These are phyloP conservation scores for Pyxicephalus adspersus DNA, from an alignment of 2,113 vertebrate species.

Conservation along the genomic window DNA sequence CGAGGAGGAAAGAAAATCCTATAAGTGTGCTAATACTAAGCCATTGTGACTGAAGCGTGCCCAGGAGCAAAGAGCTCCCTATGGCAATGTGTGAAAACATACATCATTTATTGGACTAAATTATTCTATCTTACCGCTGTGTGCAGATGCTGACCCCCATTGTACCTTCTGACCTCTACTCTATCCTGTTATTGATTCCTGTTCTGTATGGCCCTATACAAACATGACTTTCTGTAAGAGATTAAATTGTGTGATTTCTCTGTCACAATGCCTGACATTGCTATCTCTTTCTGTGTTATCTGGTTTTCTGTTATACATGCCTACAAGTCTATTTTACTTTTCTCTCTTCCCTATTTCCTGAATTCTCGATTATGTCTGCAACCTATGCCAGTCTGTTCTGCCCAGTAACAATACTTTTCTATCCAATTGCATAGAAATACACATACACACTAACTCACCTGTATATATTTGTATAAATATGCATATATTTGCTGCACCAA, in stretches of 20 bases:
- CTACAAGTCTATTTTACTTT: not conserved
- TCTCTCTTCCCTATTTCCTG: not conserved
- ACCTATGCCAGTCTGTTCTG: no score
- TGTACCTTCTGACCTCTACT: slow-evolving; percentile 9
- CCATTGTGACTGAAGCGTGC: not conserved
- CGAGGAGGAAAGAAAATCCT: slow-evolving; percentile 1
- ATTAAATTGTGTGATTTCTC: slow-evolving; percentile 28
- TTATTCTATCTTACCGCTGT: slow-evolving; percentile 15
- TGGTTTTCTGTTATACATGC: not conserved
- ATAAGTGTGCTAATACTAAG: slow-evolving; percentile 30
- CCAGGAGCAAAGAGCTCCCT: slow-evolving; percentile 2
- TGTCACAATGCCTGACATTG: not conserved
- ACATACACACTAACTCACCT: no score
- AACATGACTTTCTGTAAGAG: not conserved
- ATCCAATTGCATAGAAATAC: no score
- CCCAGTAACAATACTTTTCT: no score
- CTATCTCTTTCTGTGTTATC: not conserved
- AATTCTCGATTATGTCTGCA: no score
- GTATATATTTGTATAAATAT: no score
- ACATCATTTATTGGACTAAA: slow-evolving; percentile 17
- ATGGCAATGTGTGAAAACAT: slow-evolving; percentile 14
- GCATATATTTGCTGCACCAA: no score
- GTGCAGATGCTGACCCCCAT: slow-evolving; percentile 6
- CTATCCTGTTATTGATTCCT: slow-evolving; percentile 14
- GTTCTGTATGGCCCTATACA: not conserved